A percentile compares a stretch with the other conserved stretches of the same genome.
Conservation (phyloP, 2,797 vertebrate species). For the Darevskia nairensis region DNA sequence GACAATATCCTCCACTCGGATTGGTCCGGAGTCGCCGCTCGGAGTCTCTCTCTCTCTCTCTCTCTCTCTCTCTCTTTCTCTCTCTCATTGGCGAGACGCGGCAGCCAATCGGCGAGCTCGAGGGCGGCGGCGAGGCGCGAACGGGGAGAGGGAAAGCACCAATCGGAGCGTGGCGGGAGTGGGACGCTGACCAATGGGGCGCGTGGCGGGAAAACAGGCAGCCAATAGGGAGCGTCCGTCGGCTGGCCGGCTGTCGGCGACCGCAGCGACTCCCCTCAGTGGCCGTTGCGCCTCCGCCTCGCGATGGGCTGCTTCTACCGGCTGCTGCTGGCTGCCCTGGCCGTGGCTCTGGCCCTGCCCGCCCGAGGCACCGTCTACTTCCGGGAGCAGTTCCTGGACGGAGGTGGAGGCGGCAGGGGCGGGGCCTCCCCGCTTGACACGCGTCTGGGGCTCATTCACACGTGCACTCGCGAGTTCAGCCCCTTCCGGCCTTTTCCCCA, state of each 20-base stretch:
- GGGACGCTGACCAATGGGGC: background rate
- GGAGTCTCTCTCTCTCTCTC: rapidly evolving
- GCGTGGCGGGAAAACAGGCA: constrained; percentile 40
- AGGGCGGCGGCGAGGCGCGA: background rate
- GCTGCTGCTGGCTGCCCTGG: background rate
- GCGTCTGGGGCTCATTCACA: no score
- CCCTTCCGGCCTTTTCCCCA: no score
- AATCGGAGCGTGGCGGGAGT: background rate
- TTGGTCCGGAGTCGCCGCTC: background rate
- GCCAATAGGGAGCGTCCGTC: constrained; percentile 53
- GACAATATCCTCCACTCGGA: rapidly evolving
- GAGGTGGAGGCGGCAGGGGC: constrained; percentile 73
- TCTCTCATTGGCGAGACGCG: rapidly evolving
- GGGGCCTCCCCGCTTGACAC: no score
- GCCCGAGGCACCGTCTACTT: constrained; percentile 76
- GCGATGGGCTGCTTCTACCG: rapidly evolving
- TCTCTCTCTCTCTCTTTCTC: no score
- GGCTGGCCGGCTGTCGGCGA: background rate
- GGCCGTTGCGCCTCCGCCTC: rapidly evolving
- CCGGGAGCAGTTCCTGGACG: constrained; percentile 85
- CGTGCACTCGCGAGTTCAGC: no score
- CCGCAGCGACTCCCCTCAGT: background rate
- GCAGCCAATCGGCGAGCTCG: constrained; percentile 15
- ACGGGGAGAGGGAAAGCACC: rapidly evolving
- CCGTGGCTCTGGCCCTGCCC: background rate